Base-by-base conservation (phyloP, 2,797 vertebrate species). In the Hippoglossus hippoglossus region DNA sequence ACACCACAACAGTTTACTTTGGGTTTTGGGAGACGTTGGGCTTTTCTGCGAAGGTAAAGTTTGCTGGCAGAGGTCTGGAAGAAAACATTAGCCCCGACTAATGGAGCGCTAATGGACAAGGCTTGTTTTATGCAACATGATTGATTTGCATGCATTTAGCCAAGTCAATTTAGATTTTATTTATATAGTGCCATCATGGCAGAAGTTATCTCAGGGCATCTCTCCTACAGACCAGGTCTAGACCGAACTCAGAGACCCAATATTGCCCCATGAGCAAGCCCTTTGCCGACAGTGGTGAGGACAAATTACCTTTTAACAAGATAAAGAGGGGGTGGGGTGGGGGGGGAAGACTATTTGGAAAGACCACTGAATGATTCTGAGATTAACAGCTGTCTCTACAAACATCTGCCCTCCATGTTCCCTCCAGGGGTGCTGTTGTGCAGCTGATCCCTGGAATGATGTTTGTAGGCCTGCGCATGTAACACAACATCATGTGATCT, bases 51-150 rank as follows among this genome's bases (percentile, higher is more conserved):
- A 71, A 57, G 41, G 36, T 53, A 49, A 71, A 61, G 2, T 67
- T 44, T 53, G 18, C 67, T 67, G 19, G 73, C 63, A 22, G n/a
- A 65, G 25, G 4, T 56, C 24, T 49, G 18, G 11, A 26, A 6
- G 18, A 41, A 31, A 18, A 19, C 13, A 39, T 67, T 22, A 70
- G 16, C 16, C 5, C 2, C 41, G 24, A 64, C 5, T 58, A 52
- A 56, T 64, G 16, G n/a, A 12, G 7, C 6, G 52, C 6, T 76
- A 59, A 62, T 50, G 18, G 49, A 56, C 28, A 2, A 28, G 39
- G 47, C 12, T 69, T 54, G 28, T 64, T 73, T 58, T 24, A 51
- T 67, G n/a, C 21, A 60, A 56, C 50, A 24, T 67, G 34, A 66
- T 18, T 36, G 39, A 67, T 67, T n/a, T 4, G 3, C 19, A 44